Base-by-base conservation (phyloP, 2,888 invertebrate genomes). In the Escarpia spicata region DNA sequence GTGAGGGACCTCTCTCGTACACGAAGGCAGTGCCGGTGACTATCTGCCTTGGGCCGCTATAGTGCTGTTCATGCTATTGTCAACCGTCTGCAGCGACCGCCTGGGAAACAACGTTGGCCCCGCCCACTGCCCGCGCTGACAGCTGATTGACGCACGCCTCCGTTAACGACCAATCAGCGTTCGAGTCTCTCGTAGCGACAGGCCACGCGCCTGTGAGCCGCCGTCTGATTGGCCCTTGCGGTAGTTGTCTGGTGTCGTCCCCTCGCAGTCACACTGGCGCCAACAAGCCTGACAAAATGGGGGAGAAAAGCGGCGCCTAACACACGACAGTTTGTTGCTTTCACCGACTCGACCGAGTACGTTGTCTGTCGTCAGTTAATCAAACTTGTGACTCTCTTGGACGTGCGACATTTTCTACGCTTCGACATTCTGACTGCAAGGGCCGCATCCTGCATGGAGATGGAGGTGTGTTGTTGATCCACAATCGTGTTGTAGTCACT, bases 381-480 rank as follows among this genome's bases (percentile, higher is more conserved):
- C 75, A 75, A 75, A 19, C 3, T 75, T 75, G 75, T 75, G 75
- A 75, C 15, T 75, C 75, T 75, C 26, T 15, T 75, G 19, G 6
- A n/a, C 75, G 75, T n/a, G 75, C 75, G 75, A 26, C n/a, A n/a
- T 75, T 75, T 75, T 75, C 75, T 19, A 75, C 75, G 75, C 75
- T 75, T n/a, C 75, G 75, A 75, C 75, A 75, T 75, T n/a, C 75
- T 26, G 2, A 75, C 75, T 75, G 75, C 75, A 75, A 75, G 75
- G 19, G 75, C 75, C 75, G n/a, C 75, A 75, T 75, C 75, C 26
- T 75, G n/a, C 75, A 6, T 19, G 1, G 75, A 75, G 75, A 75
- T 75, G 75, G 75, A 75, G 75, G 75, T 75, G 75, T 75, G 75
- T 75, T 75, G 75, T 75, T 75, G 75, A 75, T 75, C n/a, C 60